phyloP scores from a whole-genome alignment of 2,113 vertebrate species.

The Rhinoptilus africanus region DNA sequence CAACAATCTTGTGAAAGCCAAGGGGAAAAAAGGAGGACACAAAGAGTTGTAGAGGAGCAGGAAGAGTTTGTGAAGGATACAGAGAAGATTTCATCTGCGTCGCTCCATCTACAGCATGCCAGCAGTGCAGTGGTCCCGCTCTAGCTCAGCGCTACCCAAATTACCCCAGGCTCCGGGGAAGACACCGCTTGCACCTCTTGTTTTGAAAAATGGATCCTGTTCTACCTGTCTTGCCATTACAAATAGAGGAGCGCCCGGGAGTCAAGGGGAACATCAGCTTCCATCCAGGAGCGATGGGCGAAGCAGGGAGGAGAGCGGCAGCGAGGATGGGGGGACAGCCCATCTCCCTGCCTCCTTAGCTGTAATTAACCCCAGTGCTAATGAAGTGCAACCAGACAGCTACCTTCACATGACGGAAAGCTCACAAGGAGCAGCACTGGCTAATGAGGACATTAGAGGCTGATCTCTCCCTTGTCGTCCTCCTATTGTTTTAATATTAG shows the following conservation, averaged over 20 bases:
- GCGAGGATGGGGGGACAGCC: background rate
- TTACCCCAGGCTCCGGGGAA: background rate
- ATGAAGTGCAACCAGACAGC: conserved; percentile 65
- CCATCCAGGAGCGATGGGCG: background rate
- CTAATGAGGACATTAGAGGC: conserved; percentile 71
- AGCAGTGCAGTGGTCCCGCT: background rate
- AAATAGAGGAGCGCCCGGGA: background rate
- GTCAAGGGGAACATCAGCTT: background rate
- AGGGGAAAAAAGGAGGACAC: background rate
- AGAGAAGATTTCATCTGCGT: fast-evolving
- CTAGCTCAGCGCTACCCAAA: background rate
- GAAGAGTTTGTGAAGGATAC: background rate
- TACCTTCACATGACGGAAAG: conserved; percentile 35
- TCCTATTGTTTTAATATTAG: conserved; percentile 59
- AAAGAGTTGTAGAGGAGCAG: background rate
- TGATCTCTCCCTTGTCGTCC: conserved; percentile 34
- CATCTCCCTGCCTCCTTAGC: conserved; percentile 26
- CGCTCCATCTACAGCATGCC: fast-evolving
- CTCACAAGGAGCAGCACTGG: conserved; percentile 28
- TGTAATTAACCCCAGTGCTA: conserved; percentile 69
- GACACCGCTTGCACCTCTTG: fast-evolving
- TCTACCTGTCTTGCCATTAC: conserved; percentile 38
- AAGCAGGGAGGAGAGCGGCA: background rate
- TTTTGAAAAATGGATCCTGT: background rate
- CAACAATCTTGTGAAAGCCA: background rate